A percentile compares a stretch with the other conserved stretches of the same genome.
Conservation (phyloP, 2,113 vertebrate species). For the Ptyas mucosa region DNA sequence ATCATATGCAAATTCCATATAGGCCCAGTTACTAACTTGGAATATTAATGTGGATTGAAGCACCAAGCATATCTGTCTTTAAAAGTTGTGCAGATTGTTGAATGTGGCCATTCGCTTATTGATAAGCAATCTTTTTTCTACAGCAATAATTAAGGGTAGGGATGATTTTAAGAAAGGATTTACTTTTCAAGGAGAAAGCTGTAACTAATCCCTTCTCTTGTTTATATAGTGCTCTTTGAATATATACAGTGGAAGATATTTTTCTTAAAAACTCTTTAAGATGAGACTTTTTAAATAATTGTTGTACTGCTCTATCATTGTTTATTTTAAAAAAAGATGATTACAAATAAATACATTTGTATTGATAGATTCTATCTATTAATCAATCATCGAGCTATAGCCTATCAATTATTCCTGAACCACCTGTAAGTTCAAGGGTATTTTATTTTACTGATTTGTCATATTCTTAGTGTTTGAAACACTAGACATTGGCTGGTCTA, state of each 20-base stretch:
- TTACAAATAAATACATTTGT: background rate
- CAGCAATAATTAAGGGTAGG: background rate
- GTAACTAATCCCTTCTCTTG: constrained; percentile 14
- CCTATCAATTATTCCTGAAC: background rate
- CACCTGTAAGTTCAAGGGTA: background rate
- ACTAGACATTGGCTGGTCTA: background rate
- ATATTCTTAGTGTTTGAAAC: background rate
- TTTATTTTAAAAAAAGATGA: background rate
- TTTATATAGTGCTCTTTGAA: constrained; percentile 19
- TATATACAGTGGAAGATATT: constrained; percentile 8
- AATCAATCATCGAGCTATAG: background rate
- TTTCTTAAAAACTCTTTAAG: background rate
- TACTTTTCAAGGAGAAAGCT: background rate
- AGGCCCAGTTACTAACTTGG: background rate
- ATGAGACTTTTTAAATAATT: background rate
- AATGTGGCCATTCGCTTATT: background rate
- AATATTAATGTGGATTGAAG: background rate
- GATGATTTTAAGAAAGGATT: background rate
- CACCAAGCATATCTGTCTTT: background rate
- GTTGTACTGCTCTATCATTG: background rate
- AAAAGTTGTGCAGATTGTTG: background rate
- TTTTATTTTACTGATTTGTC: background rate
- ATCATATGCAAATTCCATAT: background rate
- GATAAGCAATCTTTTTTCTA: background rate
- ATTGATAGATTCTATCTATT: background rate